These are phyloP conservation scores for Silvanus unidentatus DNA, from an alignment of 2,888 invertebrate species.

Conservation along the genomic window DNA sequence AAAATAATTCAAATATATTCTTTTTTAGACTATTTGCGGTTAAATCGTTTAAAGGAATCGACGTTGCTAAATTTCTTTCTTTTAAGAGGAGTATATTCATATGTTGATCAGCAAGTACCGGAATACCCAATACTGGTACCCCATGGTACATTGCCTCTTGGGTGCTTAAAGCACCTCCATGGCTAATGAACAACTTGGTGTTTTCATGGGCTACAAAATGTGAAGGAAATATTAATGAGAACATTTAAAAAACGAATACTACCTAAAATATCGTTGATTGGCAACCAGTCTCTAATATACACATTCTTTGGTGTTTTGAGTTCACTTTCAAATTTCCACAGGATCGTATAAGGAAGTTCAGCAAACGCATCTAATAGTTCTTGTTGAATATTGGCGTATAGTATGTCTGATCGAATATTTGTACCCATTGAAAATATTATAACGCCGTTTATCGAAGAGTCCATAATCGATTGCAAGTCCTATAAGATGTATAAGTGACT, in stretches of 20 bases:
- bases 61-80: slow-evolving; percentile 25
- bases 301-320: slow-evolving; percentile 40
- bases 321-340: slow-evolving; percentile 44
- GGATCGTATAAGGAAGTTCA: slow-evolving; percentile 36
- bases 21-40: slow-evolving; percentile 20
- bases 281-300: slow-evolving; percentile 11
- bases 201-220: slow-evolving; percentile 19
- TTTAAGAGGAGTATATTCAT: slow-evolving; percentile 30
- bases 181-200: slow-evolving; percentile 23
- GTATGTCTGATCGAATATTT: slow-evolving; percentile 31
- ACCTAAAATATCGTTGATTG: slow-evolving; percentile 15
- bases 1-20: slow-evolving; percentile 21
- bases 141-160: slow-evolving; percentile 25
- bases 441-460: slow-evolving; percentile 38
- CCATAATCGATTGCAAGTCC: slow-evolving; percentile 36
- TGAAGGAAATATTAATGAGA: not conserved
- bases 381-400: slow-evolving; percentile 25
- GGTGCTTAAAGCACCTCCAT: slow-evolving; percentile 26
- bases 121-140: slow-evolving; percentile 25
- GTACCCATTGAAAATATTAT: slow-evolving; percentile 42
- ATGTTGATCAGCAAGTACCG: slow-evolving; percentile 26
- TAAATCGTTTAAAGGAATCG: slow-evolving; percentile 22
- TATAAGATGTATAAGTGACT: slow-evolving; percentile 9
- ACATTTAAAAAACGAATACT: not conserved
- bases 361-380: slow-evolving; percentile 36